Evolutionary conservation across 2,888 invertebrate genomes (phyloP).

Genomic region (Epirrita christyi): DNA sequence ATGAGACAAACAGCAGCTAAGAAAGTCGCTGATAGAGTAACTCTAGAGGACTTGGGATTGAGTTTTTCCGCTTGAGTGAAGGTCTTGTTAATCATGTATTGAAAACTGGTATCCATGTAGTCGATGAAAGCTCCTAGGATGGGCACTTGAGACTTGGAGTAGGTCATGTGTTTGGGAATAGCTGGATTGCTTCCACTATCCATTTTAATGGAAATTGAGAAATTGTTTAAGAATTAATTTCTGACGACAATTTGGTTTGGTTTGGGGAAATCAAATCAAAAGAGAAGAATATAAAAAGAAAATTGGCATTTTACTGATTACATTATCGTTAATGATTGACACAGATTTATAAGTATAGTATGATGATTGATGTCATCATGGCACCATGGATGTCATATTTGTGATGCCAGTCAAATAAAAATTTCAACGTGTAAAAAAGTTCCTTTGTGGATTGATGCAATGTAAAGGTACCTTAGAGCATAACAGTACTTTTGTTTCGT

Average conservation of each 20-base stretch:
- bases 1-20: constrained; percentile 61
- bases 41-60: constrained; percentile 50
- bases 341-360: too few relatives aligned
- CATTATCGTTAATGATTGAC: too few relatives aligned
- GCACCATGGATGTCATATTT: too few relatives aligned
- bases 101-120: constrained; percentile 63
- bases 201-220: constrained; percentile 41
- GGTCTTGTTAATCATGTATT: constrained; percentile 57
- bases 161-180: constrained; percentile 61
- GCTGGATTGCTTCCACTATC: constrained; percentile 45
- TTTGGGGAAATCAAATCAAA: not conserved
- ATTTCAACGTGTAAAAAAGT: too few relatives aligned
- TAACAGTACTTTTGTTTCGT: too few relatives aligned
- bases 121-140: constrained; percentile 69
- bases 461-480: too few relatives aligned
- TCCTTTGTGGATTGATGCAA: too few relatives aligned
- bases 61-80: constrained; percentile 62
- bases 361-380: not conserved
- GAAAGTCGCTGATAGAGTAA: constrained; percentile 61
- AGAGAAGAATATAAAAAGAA: not conserved
- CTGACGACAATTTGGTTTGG: not conserved
- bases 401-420: too few relatives aligned
- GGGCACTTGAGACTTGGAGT: constrained; percentile 63
- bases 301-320: too few relatives aligned
- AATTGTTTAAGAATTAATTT: too few relatives aligned